A percentile compares a stretch with the other conserved stretches of the same genome.
Conservation (phyloP, 2,797 vertebrate species). For the Merluccius polli region DNA sequence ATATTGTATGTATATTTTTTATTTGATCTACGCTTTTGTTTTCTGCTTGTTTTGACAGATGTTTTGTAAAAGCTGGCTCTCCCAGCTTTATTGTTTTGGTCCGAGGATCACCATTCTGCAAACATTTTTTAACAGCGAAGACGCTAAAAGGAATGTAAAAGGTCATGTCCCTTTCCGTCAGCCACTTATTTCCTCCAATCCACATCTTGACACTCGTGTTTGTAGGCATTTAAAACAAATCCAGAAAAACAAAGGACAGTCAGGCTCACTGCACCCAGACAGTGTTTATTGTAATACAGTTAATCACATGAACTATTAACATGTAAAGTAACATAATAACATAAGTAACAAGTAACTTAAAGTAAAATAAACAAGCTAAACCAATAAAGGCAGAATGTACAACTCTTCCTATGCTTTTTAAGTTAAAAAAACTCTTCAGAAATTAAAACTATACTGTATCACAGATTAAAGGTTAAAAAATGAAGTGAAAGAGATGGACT, state of each 20-base stretch:
- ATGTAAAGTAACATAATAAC: background rate
- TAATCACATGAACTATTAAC: background rate
- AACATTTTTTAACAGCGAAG: slow-evolving; percentile 78
- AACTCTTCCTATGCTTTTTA: background rate
- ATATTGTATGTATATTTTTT: background rate
- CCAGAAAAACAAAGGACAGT: background rate
- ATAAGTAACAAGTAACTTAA: background rate
- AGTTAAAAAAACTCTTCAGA: background rate
- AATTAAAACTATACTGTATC: background rate
- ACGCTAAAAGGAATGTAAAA: slow-evolving; percentile 66
- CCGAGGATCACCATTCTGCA: slow-evolving; percentile 73
- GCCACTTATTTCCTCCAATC: background rate
- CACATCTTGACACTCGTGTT: background rate
- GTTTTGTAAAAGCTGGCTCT: slow-evolving; percentile 81
- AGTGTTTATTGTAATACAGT: background rate
- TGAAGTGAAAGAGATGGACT: background rate
- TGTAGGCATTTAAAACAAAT: background rate
- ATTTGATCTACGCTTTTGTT: background rate
- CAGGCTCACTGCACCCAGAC: background rate
- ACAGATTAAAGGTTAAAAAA: background rate
- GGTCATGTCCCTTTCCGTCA: background rate
- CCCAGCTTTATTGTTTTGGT: slow-evolving; percentile 83
- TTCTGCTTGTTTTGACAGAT: slow-evolving; percentile 68
- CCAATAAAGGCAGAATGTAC: slow-evolving; percentile 2
- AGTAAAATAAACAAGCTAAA: background rate